Base-by-base conservation (phyloP, 2,797 vertebrate species). In the Anguilla megastoma region DNA sequence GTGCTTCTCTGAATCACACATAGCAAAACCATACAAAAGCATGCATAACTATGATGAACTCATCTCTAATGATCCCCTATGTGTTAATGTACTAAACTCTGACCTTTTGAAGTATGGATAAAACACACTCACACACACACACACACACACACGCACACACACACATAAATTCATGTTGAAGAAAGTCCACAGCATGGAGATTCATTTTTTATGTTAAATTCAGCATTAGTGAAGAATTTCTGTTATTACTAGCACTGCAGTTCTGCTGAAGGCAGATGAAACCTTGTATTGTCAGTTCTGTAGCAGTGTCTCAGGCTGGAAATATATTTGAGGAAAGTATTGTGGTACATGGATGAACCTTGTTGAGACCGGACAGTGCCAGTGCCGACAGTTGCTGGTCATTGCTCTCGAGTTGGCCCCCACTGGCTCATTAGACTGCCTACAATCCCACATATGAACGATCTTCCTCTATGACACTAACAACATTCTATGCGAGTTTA, bases 221-320 rank as follows among this genome's bases (percentile, higher is more conserved):
- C 41, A n/a, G 16, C 74, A 45, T 76, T 76, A 41, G 3, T 36
- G 30, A 41, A 12, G 33, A 16, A 76, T 12, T 12, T 76, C 12
- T 41, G 71, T 76, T 76, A 76, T 48, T 50, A 5, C 18, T 36
- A n/a, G 71, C 52, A 82, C 33, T 27, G 54, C 30, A 27, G n/a
- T 80, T n/a, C 52, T 82, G 24, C 30, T 87, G 74, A 54, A 80
- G 21, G 83, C 58, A 80, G 36, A 87, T 21, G n/a, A 5, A 50
- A 48, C 8, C 18, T 69, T 69, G 60, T n/a, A 33, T 33, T 87
- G 41, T 83, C 50, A 86, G 76, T 76, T 63, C 16, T 83, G 14
- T 45, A 84, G 8, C 48, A 71, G 56, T 36, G 4, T 16, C 82
- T 41, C 30, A 54, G 45, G 7, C 45, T 45, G 14, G 41, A 84